Evolutionary conservation across 2,797 vertebrate species (phyloP).

Genomic region (Sebastes minor): DNA sequence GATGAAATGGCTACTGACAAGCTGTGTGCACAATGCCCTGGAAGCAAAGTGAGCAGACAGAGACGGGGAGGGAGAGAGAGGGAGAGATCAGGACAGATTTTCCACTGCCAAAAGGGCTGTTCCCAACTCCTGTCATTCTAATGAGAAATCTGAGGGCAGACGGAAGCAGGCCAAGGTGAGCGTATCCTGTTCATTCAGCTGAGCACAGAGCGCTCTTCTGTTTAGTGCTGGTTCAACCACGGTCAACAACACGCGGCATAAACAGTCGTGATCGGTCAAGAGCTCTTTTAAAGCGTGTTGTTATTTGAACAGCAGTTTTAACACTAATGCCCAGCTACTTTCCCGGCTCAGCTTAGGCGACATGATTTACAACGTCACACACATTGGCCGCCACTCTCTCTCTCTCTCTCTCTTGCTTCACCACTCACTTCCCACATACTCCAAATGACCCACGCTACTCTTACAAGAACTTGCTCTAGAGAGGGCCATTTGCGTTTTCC

Average conservation of each 20-base stretch:
- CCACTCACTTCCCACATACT: too few species aligned
- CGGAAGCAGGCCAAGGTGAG: constrained; percentile 64
- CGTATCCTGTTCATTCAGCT: constrained; percentile 29
- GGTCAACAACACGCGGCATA: constrained; percentile 36
- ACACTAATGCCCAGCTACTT: not conserved
- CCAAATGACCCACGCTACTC: too few species aligned
- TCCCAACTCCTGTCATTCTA: constrained; percentile 47
- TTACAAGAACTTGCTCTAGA: too few species aligned
- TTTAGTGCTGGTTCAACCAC: constrained; percentile 41
- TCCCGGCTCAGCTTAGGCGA: not conserved
- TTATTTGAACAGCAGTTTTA: constrained; percentile 14
- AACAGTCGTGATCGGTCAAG: constrained; percentile 51
- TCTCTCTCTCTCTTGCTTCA: too few species aligned
- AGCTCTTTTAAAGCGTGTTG: constrained; percentile 14
- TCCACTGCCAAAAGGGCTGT: constrained; percentile 49
- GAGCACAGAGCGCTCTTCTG: constrained; percentile 33
- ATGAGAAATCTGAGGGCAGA: constrained; percentile 49
- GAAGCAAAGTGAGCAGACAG: constrained; percentile 50
- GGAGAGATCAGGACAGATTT: constrained; percentile 12
- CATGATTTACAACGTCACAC: not conserved
- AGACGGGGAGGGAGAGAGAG: not conserved
- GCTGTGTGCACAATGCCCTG: constrained; percentile 63
- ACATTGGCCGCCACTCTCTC: too few species aligned
- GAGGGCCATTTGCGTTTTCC: too few species aligned
- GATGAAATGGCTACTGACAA: constrained; percentile 73